Percentiles rank a stretch among this genome's conserved stretches.
Conservation (phyloP, 2,888 invertebrate species). For the Drosophila histrio region DNA sequence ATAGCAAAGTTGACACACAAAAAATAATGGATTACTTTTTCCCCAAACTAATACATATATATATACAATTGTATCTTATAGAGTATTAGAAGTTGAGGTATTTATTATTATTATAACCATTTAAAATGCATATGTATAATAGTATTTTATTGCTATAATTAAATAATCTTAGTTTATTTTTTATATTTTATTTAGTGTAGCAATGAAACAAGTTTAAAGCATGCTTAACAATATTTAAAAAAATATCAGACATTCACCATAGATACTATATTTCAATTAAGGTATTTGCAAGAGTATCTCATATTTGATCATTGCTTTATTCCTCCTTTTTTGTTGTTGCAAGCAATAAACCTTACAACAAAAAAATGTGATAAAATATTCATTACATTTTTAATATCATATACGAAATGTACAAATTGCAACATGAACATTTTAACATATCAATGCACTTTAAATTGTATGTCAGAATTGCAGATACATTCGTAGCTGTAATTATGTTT, state of each 20-base stretch:
- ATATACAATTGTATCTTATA: too few species aligned
- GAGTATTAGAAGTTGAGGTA: too few species aligned
- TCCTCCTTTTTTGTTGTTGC: background rate
- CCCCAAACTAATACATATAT: too few species aligned
- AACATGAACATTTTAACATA: background rate
- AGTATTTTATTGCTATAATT: too few species aligned
- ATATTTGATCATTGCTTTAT: background rate
- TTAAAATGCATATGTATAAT: too few species aligned
- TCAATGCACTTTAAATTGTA: background rate
- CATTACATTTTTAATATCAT: background rate
- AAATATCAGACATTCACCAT: background rate
- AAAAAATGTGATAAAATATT: background rate
- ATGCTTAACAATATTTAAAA: background rate
- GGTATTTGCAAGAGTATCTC: too few species aligned
- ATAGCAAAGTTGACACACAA: too few species aligned
- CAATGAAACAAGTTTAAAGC: too few species aligned
- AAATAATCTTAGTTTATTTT: too few species aligned
- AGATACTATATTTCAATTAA: background rate
- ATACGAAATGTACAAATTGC: background rate
- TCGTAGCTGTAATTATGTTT: background rate
- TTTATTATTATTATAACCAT: too few species aligned
- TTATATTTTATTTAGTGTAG: too few species aligned
- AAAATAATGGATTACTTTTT: too few species aligned
- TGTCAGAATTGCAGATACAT: background rate
- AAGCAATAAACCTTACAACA: background rate